phyloP scores from a whole-genome alignment of 2,113 vertebrate genomes.

The Thalassoma bifasciatum region DNA sequence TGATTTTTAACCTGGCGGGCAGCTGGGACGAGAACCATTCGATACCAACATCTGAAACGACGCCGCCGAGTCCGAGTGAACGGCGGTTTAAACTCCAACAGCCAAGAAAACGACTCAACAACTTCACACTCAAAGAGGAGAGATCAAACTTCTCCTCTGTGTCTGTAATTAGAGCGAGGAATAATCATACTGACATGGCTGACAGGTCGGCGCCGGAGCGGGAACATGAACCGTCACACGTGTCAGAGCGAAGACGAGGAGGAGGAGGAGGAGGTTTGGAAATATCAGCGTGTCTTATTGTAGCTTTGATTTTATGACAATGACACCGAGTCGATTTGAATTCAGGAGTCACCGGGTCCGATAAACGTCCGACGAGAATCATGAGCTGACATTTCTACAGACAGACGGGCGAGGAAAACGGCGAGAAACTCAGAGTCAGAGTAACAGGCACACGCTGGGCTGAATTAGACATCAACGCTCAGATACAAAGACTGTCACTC shows the following conservation, averaged over 20 bases:
- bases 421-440: background rate
- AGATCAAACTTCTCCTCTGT: conserved; percentile 34
- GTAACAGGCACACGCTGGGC: background rate
- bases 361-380: conserved; percentile 44
- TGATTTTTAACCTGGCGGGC: background rate
- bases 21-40: background rate
- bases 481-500: background rate
- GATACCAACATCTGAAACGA: background rate
- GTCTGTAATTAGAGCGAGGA: conserved; percentile 76
- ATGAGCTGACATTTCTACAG: conserved; percentile 64
- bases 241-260: conserved; percentile 36
- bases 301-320: conserved; percentile 73
- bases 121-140: no score
- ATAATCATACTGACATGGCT: conserved; percentile 77
- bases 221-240: conserved; percentile 64
- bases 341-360: conserved; percentile 38
- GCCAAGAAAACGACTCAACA: no score
- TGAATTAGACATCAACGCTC: conserved; percentile 18
- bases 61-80: background rate
- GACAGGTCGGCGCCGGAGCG: conserved; percentile 71
- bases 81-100: no score
- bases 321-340: conserved; percentile 67
- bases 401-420: conserved; percentile 29
- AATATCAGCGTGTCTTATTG: conserved; percentile 73
- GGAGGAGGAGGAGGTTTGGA: conserved; percentile 1